Base-by-base conservation (phyloP, 2,113 vertebrate species). In the Austrofundulus limnaeus region DNA sequence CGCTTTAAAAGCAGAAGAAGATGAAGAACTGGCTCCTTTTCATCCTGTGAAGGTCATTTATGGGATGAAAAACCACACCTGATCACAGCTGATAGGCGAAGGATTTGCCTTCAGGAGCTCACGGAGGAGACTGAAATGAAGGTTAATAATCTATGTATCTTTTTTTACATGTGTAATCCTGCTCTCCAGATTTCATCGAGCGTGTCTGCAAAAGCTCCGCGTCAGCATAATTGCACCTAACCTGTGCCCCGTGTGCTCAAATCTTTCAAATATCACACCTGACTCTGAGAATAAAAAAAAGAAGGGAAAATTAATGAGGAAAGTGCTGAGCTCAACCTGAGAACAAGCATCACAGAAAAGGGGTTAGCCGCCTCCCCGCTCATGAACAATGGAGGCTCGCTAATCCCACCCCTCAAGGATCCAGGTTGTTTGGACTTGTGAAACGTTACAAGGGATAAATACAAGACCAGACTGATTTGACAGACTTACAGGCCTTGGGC, bases 211-310 rank as follows among this genome's bases (percentile, higher is more conserved):
- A 84, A 87, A 83, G 70, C 77, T 69, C 78, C 63, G 69, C 46
- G 77, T 90, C 85, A 86, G 88, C 89, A 89, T 88, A 88, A 88
- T 77, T 81, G 83, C 23, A 45, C 53, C 85, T 88, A 85, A 88
- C 87, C 87, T 87, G 82, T 83, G 83, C 84, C 78, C 84, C 56
- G 41, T 46, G 3, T 59, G 74, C 81, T 88, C 82, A 88, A 83
- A 88, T 85, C 85, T 87, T 79, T 78, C 67, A 90, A 91, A 89
- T 89, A 90, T 88, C 90, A 91, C 86, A 87, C 72, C 77, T 76
- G 61, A 69, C 85, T 85, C 78, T 0, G 60, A 75, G 86, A 90
- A 89, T 86, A 88, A 90, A 88, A 90, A 82, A 78, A 88, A 90
- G 87, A 90, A 82, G 77, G 85, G 77, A 63, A 86, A 83, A 85